These are phyloP conservation scores for Tylochromis polylepis DNA, from an alignment of 2,113 vertebrate genomes.

Conservation along the genomic window DNA sequence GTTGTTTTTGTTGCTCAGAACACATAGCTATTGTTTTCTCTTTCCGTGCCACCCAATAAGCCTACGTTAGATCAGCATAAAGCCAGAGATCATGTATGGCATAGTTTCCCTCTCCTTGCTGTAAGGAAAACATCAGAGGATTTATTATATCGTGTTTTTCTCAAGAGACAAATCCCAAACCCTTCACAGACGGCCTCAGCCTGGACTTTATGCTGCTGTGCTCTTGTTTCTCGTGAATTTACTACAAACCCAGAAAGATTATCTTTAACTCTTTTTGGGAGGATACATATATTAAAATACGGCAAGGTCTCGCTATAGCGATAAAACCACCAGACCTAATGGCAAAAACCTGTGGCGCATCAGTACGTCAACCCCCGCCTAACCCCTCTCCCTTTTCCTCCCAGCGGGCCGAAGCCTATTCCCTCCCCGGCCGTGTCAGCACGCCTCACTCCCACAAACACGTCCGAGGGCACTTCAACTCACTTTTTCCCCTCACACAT, in stretches of 20 bases:
- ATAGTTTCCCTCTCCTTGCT: conserved; percentile 5
- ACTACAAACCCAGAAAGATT: background rate
- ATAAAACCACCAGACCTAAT: conserved; percentile 38
- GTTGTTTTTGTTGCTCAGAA: background rate
- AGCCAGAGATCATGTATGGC: conserved; percentile 26
- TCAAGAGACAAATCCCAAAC: conserved; percentile 3
- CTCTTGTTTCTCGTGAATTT: background rate
- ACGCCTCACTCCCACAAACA: conserved; percentile 47
- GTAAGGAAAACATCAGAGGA: conserved; percentile 19
- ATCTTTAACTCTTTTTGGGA: conserved; percentile 1
- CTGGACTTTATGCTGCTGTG: background rate
- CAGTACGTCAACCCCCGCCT: conserved; percentile 16
- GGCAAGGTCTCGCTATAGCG: background rate
- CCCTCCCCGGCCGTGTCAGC: conserved; percentile 44
- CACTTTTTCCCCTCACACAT: conserved; percentile 56
- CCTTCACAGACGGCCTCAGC: conserved; percentile 32
- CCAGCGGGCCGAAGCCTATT: conserved; percentile 22
- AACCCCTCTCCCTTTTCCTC: conserved; percentile 21
- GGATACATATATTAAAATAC: conserved; percentile 9
- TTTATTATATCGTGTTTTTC: conserved; percentile 46
- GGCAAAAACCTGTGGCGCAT: conserved; percentile 60
- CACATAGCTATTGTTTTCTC: conserved; percentile 55
- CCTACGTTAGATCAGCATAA: conserved; percentile 5
- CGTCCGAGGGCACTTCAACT: conserved; percentile 30
- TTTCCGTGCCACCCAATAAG: conserved; percentile 6